Base-by-base conservation (phyloP, 2,113 vertebrate genomes). In the Cranoglanis bouderius region DNA sequence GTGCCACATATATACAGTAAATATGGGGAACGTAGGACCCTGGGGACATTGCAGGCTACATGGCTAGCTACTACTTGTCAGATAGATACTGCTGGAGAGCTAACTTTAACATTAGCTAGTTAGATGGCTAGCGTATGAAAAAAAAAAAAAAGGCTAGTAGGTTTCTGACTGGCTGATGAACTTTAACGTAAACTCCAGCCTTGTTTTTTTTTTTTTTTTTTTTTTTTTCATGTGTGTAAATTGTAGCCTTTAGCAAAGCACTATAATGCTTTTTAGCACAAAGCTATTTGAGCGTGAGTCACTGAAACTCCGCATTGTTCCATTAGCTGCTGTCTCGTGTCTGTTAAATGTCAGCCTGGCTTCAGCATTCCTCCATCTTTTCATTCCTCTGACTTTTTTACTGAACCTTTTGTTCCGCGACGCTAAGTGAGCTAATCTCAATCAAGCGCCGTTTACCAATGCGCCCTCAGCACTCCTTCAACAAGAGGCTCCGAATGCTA, bases 361-460 rank as follows among this genome's bases (percentile, higher is more conserved):
- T 53, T 80, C 16, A 16, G 46, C 1, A n/a, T 80, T 80, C 6
- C 29, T 51, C 75, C 13, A 80, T 80, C 29, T 46, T 32, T 80
- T 51, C 16, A 53, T 53, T 80, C 32, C 46, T 80, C 46, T 53
- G 29, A n/a, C 77, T 80, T 80, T 80, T 80, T 80, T 19, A 32
- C 53, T n/a, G n/a, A n/a, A 53, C 6, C 46, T 32, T 32, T 53
- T 80, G 46, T 53, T 29, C 7, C 26, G 53, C 29, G 2, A 29
- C 40, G 13, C 24, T 78, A 80, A 80, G 77, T 53, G n/a, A 80
- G 49, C 14, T 53, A 32, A 53, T 80, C 5, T 80, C 29, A 80
- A 80, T 80, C 32, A 80, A 53, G 46, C 77, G 53, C 77, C 32
- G 77, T 80, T 80, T 80, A 80, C 77, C 29, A 53, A 18, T 51